Conservation (phyloP, 2,113 vertebrate species). For the Sylvietta virens region DNA sequence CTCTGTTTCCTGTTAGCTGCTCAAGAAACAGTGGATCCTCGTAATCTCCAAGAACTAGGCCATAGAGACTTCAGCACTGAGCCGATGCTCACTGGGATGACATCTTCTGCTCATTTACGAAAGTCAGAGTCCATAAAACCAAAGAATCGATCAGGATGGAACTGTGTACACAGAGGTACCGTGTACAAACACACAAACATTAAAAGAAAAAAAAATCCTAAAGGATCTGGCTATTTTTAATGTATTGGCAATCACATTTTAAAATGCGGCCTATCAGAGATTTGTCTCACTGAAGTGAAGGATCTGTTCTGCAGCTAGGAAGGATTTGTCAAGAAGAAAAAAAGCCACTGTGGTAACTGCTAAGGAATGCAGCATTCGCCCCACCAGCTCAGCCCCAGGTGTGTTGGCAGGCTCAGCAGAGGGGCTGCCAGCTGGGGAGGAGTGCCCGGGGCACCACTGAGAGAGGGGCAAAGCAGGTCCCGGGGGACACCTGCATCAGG, state of each 20-base stretch:
- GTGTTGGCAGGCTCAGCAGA: neutral
- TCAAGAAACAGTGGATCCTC: neutral
- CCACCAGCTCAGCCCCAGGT: neutral
- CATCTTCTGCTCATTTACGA: neutral
- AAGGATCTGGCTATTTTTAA: neutral
- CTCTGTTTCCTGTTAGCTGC: neutral
- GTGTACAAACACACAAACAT: neutral
- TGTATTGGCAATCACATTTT: neutral
- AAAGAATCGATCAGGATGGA: neutral
- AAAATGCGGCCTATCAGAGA: neutral
- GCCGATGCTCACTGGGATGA: neutral
- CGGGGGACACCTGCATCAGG: rapidly evolving
- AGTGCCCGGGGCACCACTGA: neutral
- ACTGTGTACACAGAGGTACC: neutral
- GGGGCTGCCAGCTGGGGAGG: neutral
- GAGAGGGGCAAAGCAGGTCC: neutral
- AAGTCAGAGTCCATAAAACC: neutral
- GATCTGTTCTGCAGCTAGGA: neutral
- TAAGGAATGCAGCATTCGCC: rapidly evolving
- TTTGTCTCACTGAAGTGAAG: neutral
- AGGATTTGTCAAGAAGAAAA: neutral
- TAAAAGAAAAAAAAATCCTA: neutral
- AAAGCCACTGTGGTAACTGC: neutral
- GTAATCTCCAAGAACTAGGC: neutral
- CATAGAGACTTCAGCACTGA: neutral